phyloP scores from a whole-genome alignment of 1,140 invertebrate species.

The Neodiprion pinetum region DNA sequence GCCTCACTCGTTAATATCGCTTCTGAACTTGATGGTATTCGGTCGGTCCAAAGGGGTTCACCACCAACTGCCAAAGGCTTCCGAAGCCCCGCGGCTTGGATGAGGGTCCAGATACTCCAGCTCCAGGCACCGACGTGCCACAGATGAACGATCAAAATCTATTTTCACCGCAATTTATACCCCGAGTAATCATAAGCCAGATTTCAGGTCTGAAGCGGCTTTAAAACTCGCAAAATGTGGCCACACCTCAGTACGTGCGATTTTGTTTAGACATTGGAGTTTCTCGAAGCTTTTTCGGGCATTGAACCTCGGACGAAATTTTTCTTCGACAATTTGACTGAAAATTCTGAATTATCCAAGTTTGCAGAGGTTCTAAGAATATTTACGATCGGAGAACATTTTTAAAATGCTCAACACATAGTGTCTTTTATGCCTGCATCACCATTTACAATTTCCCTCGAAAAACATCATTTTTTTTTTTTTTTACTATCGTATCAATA shows the following conservation, averaged over 20 bases:
- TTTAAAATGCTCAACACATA: neutral
- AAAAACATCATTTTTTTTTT: slow-evolving; percentile 15
- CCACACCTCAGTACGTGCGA: no score
- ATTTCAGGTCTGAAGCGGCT: no score
- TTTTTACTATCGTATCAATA: neutral
- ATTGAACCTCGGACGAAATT: no score
- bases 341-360: no score
- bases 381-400: slow-evolving; percentile 23
- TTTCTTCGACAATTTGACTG: no score
- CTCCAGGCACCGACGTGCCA: no score
- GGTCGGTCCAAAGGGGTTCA: neutral
- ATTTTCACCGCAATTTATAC: neutral
- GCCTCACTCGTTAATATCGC: no score
- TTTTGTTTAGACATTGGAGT: no score
- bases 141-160: neutral
- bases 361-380: slow-evolving; percentile 10
- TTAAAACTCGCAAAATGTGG: no score
- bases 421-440: slow-evolving; percentile 11
- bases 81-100: neutral
- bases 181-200: no score
- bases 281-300: no score
- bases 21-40: neutral
- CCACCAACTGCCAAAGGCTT: neutral
- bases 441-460: neutral
- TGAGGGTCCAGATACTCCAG: neutral